Evolutionary conservation across 2,797 vertebrate species (phyloP).

Genomic region (Myotis myotis): DNA sequence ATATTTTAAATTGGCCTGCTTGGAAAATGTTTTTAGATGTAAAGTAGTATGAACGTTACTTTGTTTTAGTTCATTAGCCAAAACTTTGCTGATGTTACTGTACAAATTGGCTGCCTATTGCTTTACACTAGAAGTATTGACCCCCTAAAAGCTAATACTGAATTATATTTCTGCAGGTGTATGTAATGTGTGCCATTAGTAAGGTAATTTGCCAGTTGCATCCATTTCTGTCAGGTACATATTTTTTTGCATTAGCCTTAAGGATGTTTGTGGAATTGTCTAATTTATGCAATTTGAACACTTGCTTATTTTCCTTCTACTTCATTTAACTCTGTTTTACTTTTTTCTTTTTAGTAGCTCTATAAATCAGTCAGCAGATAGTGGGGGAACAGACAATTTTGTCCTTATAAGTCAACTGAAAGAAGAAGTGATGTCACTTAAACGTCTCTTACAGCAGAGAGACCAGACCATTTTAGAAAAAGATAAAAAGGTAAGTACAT

Average conservation of each 20-base stretch:
- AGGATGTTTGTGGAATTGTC: conserved; percentile 84
- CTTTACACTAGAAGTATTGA: conserved; percentile 82
- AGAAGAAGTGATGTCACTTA: conserved; percentile 99
- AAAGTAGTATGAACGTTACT: conserved; percentile 68
- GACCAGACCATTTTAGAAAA: conserved; percentile 99
- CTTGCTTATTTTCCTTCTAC: conserved; percentile 54
- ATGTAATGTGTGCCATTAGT: conserved; percentile 87
- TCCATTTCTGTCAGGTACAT: conserved; percentile 87
- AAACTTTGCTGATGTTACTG: conserved; percentile 78
- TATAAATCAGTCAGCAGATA: conserved; percentile 99
- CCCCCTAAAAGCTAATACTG: conserved; percentile 85
- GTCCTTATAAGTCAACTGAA: conserved; percentile 99
- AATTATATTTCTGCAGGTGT: conserved; percentile 87
- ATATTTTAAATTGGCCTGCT: conserved; percentile 70
- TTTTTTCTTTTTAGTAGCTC: conserved; percentile 91
- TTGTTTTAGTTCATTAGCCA: conserved; percentile 80
- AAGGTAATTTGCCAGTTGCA: conserved; percentile 87
- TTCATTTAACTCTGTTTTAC: conserved; percentile 70
- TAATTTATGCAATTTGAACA: conserved; percentile 81
- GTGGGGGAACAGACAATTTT: conserved; percentile 99
- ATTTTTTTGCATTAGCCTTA: conserved; percentile 86
- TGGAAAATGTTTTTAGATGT: conserved; percentile 73
- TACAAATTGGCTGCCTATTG: conserved; percentile 82
- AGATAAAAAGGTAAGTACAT: conserved; percentile 93
- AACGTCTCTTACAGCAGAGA: conserved; percentile 97